phyloP scores from a whole-genome alignment of 2,888 invertebrate genomes.

The Lissonota sp. region DNA sequence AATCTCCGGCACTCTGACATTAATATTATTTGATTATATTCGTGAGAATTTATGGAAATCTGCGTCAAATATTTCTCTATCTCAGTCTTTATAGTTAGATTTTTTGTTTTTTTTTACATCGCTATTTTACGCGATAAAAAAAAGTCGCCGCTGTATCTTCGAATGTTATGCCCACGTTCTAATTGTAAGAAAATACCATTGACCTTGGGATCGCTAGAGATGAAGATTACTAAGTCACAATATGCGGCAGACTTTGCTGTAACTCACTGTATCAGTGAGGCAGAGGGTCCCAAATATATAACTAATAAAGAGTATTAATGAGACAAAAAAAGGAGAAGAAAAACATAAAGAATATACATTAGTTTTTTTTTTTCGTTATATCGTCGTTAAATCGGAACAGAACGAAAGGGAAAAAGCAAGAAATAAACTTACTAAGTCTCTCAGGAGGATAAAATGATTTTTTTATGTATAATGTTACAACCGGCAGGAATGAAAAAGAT shows the following conservation, averaged over 20 bases:
- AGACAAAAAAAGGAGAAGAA: constrained; percentile 66
- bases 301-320: constrained; percentile 80
- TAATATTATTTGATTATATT: constrained; percentile 38
- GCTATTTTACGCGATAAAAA: constrained; percentile 27
- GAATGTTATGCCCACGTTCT: constrained; percentile 71
- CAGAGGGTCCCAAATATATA: constrained; percentile 75
- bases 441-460: constrained; percentile 24
- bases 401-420: constrained; percentile 43
- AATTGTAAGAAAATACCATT: constrained; percentile 68
- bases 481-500: constrained; percentile 62
- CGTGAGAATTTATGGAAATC: constrained; percentile 39
- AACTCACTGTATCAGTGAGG: constrained; percentile 83
- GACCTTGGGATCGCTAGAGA: constrained; percentile 73
- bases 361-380: constrained; percentile 57
- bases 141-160: constrained; percentile 60
- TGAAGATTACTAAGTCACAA: constrained; percentile 75
- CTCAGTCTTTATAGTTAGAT: constrained; percentile 26
- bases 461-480: constrained; percentile 31
- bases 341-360: constrained; percentile 58
- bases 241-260: constrained; percentile 71
- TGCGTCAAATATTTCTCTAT: constrained; percentile 26
- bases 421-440: constrained; percentile 48
- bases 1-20: constrained; percentile 41
- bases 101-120: constrained; percentile 17
- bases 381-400: constrained; percentile 35